Conservation (phyloP, 2,113 vertebrate genomes). For the Perognathus longimembris region DNA sequence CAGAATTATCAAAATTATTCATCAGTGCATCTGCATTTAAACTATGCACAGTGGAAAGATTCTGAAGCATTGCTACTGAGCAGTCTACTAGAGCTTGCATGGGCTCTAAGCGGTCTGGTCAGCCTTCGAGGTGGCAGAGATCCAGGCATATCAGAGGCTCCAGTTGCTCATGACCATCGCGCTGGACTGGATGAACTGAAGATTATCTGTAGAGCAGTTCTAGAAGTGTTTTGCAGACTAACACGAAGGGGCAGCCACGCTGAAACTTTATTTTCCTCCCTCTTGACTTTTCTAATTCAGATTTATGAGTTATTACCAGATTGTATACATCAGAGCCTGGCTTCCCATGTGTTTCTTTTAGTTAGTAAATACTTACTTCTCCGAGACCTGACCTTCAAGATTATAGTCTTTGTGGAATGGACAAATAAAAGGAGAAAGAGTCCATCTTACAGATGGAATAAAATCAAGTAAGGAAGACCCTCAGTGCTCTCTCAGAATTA, state of each 20-base stretch:
- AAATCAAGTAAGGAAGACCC: not conserved
- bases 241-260: not conserved
- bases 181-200: not conserved
- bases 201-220: slow-evolving; percentile 18
- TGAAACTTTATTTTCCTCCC: slow-evolving; percentile 2
- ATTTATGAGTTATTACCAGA: not conserved
- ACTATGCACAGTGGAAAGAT: slow-evolving; percentile 22
- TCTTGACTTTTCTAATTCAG: slow-evolving; percentile 29
- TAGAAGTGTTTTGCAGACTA: slow-evolving; percentile 9
- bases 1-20: slow-evolving; percentile 68
- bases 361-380: not conserved
- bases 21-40: slow-evolving; percentile 62
- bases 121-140: not conserved
- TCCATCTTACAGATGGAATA: not conserved
- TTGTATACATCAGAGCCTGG: not conserved
- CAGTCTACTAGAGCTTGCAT: not conserved
- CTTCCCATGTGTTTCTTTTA: not conserved
- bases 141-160: not conserved
- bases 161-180: not conserved
- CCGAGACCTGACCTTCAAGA: not conserved
- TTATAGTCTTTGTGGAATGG: not conserved
- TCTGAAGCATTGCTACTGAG: not conserved
- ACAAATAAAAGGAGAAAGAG: not conserved
- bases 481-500: not conserved
- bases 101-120: not conserved